Evolutionary conservation across 2,797 vertebrate species (phyloP).

Genomic region (Semaprochilodus insignis): DNA sequence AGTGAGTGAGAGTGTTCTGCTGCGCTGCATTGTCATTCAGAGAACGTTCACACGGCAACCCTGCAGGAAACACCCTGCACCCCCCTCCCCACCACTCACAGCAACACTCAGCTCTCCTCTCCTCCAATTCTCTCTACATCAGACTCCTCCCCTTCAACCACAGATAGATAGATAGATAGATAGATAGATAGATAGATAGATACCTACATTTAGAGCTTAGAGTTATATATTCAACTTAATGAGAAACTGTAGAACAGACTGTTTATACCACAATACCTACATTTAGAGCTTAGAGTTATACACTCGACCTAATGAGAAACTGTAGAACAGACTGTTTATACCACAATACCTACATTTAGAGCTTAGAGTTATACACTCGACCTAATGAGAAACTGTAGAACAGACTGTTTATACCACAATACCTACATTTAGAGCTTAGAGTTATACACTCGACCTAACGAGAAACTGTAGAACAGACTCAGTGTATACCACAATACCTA

Average conservation of each 20-base stretch:
- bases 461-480: no score
- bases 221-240: neutral
- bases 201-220: neutral
- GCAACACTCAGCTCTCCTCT: neutral
- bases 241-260: neutral
- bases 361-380: no score
- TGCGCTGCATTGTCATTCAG: slow-evolving; percentile 76
- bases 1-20: slow-evolving; percentile 20
- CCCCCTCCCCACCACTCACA: slow-evolving; percentile 36
- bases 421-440: no score
- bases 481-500: no score
- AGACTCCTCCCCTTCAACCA: neutral
- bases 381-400: no score
- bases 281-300: no score
- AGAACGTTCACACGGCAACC: slow-evolving; percentile 73
- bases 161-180: neutral
- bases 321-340: no score
- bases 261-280: no score
- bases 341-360: no score
- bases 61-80: slow-evolving; percentile 70
- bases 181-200: neutral
- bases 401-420: no score
- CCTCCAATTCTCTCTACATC: neutral
- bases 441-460: no score
- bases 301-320: no score